These are phyloP conservation scores for Mohoua ochrocephala DNA, from an alignment of 2,113 vertebrate genomes.

Conservation along the genomic window DNA sequence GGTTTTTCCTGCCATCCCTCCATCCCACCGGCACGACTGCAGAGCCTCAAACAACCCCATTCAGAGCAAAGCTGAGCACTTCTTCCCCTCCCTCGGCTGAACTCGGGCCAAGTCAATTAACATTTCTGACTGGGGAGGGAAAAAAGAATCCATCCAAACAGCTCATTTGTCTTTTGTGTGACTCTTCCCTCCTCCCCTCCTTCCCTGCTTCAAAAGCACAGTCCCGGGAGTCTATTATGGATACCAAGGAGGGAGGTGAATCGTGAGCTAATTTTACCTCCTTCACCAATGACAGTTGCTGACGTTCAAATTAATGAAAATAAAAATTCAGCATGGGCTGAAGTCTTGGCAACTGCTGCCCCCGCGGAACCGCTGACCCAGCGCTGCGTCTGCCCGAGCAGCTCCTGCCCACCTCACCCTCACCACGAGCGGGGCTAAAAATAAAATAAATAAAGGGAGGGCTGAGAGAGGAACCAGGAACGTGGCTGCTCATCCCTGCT, in stretches of 20 bases:
- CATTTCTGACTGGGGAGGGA: slow-evolving; percentile 22
- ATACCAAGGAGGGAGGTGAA: background rate
- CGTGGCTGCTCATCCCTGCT: background rate
- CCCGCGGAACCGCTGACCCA: slow-evolving; percentile 51
- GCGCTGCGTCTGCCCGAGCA: background rate
- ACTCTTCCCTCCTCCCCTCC: slow-evolving; percentile 1
- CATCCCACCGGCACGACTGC: background rate
- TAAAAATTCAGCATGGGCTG: slow-evolving; percentile 37
- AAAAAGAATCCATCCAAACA: background rate
- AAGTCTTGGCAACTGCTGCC: slow-evolving; percentile 54
- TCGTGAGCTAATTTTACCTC: slow-evolving; percentile 51
- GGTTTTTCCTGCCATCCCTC: background rate
- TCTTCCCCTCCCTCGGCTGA: background rate
- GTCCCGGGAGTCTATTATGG: slow-evolving; percentile 14
- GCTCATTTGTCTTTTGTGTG: slow-evolving; percentile 18
- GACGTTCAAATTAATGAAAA: slow-evolving; percentile 62
- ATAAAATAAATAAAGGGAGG: background rate
- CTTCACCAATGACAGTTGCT: slow-evolving; percentile 43
- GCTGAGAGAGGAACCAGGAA: background rate
- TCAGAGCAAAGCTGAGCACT: background rate
- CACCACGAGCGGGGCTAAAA: slow-evolving; percentile 9
- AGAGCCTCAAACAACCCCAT: slow-evolving; percentile 12
- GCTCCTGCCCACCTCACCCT: background rate
- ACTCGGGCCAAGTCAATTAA: slow-evolving; percentile 12
- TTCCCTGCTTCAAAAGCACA: background rate